phyloP scores from a whole-genome alignment of 2,113 vertebrate genomes.

The Microcebus griseorufus region DNA sequence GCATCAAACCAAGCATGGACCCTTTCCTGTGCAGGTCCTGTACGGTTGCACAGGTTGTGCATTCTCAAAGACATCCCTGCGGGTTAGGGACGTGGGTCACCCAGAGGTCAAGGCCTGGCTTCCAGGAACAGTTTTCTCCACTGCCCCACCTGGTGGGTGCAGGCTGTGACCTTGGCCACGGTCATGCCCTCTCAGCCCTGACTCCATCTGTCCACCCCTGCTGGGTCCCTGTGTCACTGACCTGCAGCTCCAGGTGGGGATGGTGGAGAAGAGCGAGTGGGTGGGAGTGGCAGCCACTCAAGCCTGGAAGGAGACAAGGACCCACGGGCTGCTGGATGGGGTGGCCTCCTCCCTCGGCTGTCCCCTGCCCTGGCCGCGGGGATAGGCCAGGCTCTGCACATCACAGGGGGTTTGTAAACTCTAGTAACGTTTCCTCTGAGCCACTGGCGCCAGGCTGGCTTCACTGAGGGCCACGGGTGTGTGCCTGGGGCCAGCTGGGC shows the following conservation, averaged over 20 bases:
- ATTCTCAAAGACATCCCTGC: neutral
- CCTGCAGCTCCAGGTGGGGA: neutral
- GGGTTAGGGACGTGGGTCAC: neutral
- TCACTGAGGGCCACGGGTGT: neutral
- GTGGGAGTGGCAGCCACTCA: neutral
- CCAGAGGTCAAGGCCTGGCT: neutral
- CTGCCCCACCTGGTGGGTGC: fast-evolving
- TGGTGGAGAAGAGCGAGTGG: neutral
- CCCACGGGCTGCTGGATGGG: neutral
- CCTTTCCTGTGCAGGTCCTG: neutral
- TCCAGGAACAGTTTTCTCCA: neutral
- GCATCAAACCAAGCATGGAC: neutral
- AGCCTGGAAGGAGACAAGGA: neutral
- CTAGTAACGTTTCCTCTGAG: slow-evolving; percentile 26
- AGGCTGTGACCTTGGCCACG: neutral
- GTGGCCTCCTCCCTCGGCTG: too few species aligned
- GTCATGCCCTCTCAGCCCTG: neutral
- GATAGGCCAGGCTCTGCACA: neutral
- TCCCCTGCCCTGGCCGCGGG: neutral
- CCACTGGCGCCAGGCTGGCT: slow-evolving; percentile 9
- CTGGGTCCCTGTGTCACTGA: slow-evolving; percentile 31
- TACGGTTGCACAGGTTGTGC: fast-evolving
- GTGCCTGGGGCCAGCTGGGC: neutral
- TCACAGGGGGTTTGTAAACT: slow-evolving; percentile 30
- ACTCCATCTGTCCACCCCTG: neutral